Base-by-base conservation (phyloP, 1,140 invertebrate species). In the Drosophila nigromelanica region DNA sequence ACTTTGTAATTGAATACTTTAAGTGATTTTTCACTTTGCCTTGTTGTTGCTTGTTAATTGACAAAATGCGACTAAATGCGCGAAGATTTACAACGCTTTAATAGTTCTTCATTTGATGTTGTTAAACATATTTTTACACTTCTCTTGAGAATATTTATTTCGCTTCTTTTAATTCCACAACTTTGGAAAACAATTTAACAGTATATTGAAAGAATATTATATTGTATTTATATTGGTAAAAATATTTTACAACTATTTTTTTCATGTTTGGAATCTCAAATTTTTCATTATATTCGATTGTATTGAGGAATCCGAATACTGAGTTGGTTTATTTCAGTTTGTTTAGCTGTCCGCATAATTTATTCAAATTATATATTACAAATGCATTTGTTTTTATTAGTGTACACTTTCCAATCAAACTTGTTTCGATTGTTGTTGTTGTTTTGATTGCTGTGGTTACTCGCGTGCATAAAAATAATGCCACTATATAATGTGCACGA, bases 1-100 rank as follows among this genome's bases (percentile, higher is more conserved):
- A 67, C 67, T 78, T 78, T 59, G 82, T 86, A 86, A 86, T 86
- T 82, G 68, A 87, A 86, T 78, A 87, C 83, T 87, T 87, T 87
- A 82, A 86, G 78, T 87, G 82, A 87, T 72, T 86, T 80, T 75
- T 54, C 39, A 39, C 74, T 80, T 74, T 77, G 59, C 60, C 63
- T 63, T 76, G 66, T 58, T 47, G 59, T 47, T 30, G 8, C 27
- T 51, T 47, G 40, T 73, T 80, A 85, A 79, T 80, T 85, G 80
- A 66, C 67, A 76, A 67, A 73, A 60, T 27, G 39, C 50, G 35
- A 52, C 64, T 66, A 33, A 81, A 64, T 59, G 52, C 70, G 33
- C 33, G n/a, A 27, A 64, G 58, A 58, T 55, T 67, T 60, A 73
- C 64, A 73, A 40, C n/a, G 40, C 33, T 48, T 48, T 47, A 43